Percentiles rank a stretch among this genome's conserved stretches.
phyloP scores from a whole-genome alignment of 2,888 invertebrate species.

The Athetis lepigone region DNA sequence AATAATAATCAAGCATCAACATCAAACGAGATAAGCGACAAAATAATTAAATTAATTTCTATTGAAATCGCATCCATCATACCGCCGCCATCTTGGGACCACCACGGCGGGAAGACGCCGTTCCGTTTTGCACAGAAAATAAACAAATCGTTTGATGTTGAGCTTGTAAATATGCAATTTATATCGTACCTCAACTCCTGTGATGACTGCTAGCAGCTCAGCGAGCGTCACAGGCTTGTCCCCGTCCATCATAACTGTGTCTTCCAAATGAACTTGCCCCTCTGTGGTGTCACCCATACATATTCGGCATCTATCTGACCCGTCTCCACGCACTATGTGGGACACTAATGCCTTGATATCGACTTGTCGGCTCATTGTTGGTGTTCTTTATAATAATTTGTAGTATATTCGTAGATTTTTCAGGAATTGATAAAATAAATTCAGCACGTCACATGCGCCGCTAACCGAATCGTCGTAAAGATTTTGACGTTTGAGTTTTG shows the following conservation, averaged over 20 bases:
- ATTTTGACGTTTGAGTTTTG: constrained; percentile 50
- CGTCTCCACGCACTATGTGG: constrained; percentile 86
- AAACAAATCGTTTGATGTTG: constrained; percentile 69
- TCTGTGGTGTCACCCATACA: constrained; percentile 87
- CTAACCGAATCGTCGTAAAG: background rate
- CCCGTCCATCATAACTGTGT: constrained; percentile 86
- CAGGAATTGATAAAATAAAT: constrained; percentile 27
- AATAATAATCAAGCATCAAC: constrained; percentile 26
- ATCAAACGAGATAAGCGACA: constrained; percentile 41
- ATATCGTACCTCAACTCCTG: constrained; percentile 83
- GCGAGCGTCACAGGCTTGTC: constrained; percentile 83
- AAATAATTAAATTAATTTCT: background rate
- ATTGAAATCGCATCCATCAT: background rate
- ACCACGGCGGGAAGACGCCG: constrained; percentile 79
- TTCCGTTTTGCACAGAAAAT: constrained; percentile 87
- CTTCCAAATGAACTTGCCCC: constrained; percentile 85
- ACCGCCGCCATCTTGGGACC: constrained; percentile 77
- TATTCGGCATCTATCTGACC: constrained; percentile 84
- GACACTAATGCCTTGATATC: constrained; percentile 85
- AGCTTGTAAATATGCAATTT: constrained; percentile 45
- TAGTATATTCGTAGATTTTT: constrained; percentile 8
- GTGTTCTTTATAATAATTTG: constrained; percentile 16
- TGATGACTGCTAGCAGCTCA: constrained; percentile 82
- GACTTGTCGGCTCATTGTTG: constrained; percentile 81
- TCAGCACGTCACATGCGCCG: constrained; percentile 45